A percentile compares a stretch with the other conserved stretches of the same genome.
phyloP scores from a whole-genome alignment of 2,888 invertebrate genomes.

The Elgonia sp. region DNA sequence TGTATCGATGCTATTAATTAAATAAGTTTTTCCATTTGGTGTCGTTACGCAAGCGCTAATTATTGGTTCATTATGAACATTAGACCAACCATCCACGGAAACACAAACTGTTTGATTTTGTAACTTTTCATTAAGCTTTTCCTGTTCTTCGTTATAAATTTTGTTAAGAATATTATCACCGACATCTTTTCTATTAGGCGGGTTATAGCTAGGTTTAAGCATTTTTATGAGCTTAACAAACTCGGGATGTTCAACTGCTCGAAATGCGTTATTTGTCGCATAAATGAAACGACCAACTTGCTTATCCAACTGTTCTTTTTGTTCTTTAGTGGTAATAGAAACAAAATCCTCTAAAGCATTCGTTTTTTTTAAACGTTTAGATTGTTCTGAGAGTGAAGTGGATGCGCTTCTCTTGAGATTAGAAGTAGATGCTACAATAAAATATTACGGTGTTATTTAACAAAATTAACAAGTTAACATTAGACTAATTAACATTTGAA shows the following conservation, averaged over 20 bases:
- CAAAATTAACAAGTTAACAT: no score
- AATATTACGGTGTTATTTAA: no score
- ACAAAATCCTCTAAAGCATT: no score
- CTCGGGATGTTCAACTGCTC: constrained; percentile 45
- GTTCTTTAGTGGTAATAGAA: no score
- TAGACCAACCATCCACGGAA: constrained; percentile 39
- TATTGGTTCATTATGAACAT: constrained; percentile 48
- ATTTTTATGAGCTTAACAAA: constrained; percentile 41
- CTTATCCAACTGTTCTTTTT: neutral
- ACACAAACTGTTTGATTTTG: constrained; percentile 43
- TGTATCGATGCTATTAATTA: constrained; percentile 49
- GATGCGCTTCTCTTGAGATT: no score
- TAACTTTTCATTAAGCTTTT: constrained; percentile 27
- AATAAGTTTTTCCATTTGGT: constrained; percentile 22
- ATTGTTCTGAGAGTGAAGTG: no score
- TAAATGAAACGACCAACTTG: constrained; percentile 51
- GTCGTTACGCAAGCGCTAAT: constrained; percentile 34
- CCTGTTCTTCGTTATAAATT: constrained; percentile 39
- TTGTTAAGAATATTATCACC: constrained; percentile 31
- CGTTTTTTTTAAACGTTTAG: no score
- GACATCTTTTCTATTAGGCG: constrained; percentile 42
- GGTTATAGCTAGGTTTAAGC: constrained; percentile 52
- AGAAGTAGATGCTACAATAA: no score
- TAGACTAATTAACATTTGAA: no score
- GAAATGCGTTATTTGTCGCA: constrained; percentile 43